Base-by-base conservation (phyloP, 2,113 vertebrate species). In the Istiophorus platypterus region DNA sequence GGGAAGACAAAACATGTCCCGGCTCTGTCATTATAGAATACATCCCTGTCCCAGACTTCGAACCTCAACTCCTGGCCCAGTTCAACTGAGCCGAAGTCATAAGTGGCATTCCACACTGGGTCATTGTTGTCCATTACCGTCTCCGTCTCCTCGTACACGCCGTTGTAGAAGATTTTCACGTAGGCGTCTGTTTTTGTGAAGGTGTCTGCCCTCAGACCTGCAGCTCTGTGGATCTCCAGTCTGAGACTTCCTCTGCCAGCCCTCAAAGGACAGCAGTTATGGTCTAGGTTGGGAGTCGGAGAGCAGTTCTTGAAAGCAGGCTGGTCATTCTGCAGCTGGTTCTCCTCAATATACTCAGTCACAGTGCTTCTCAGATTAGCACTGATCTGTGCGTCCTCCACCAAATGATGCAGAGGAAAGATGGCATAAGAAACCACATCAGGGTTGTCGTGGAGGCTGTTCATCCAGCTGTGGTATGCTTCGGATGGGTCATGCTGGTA, bases 41-140 rank as follows among this genome's bases (percentile, higher is more conserved):
- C 91, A 5, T 96, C 95, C 56, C 84, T 89, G 24, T 96, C 95
- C 95, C 95, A 96, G 18, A 96, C 94, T 85, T 96, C 95, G 39
- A 96, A 87, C 63, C 86, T 89, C 78, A 96, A 63, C 51, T 86
- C 85, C n/a, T 93, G 91, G 42, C 92, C 95, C 47, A 95, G 62
- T 22, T 95, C 92, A 62, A 95, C 93, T 0, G 93, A 93, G 20
- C 94, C 94, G 49, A 95, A 95, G 45, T 90, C 63, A 39, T 90
- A 93, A 0, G 68, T 88, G 2, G 24, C 70, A 13, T 95, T 94
- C 95, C 95, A 96, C 10, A 77, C 80, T 0, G 95, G 95, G 71
- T 95, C 83, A 22, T 95, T 90, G 76, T 95, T 45, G 31, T 95
- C 86, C 84, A 90, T 85, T 29, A 96, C 74, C 0, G 95, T 91